These are phyloP conservation scores for Fragum fragum DNA, from an alignment of 2,888 invertebrate species.

Conservation along the genomic window DNA sequence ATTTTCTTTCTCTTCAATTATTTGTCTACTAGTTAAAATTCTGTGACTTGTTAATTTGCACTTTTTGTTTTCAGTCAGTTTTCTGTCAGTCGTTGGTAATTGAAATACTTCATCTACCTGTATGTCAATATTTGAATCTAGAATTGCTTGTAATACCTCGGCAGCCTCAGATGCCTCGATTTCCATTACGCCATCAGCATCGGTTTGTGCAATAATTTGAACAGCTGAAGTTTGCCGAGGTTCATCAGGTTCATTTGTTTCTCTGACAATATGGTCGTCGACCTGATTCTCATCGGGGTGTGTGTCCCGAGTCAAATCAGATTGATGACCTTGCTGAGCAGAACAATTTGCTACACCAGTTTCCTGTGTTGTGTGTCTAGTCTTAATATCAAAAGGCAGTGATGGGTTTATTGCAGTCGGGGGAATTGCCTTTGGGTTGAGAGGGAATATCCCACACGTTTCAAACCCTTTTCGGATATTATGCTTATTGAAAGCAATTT, in stretches of 20 bases:
- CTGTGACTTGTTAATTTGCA: constrained; percentile 11
- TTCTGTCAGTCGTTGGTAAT: background rate
- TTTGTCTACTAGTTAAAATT: background rate
- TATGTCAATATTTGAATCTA: background rate
- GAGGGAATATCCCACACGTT: constrained; percentile 29
- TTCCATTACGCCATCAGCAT: background rate
- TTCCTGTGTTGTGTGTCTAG: too few species aligned
- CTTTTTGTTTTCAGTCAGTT: background rate
- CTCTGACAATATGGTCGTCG: background rate
- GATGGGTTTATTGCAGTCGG: too few species aligned
- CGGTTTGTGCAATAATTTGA: too few species aligned
- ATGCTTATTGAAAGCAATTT: constrained; percentile 18
- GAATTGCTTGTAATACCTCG: background rate
- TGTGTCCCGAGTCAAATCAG: background rate
- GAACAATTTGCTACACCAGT: too few species aligned
- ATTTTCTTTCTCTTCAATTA: too few species aligned
- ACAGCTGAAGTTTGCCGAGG: background rate
- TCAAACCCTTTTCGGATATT: constrained; percentile 37
- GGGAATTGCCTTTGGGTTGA: too few species aligned
- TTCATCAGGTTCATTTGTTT: background rate
- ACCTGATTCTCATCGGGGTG: background rate
- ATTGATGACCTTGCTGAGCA: background rate
- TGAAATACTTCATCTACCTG: constrained; percentile 6
- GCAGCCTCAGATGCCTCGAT: constrained; percentile 3
- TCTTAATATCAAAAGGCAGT: too few species aligned